A percentile compares a stretch with the other conserved stretches of the same genome.
Evolutionary conservation across 2,888 invertebrate species (phyloP).

Genomic region (Lithophane socia): DNA sequence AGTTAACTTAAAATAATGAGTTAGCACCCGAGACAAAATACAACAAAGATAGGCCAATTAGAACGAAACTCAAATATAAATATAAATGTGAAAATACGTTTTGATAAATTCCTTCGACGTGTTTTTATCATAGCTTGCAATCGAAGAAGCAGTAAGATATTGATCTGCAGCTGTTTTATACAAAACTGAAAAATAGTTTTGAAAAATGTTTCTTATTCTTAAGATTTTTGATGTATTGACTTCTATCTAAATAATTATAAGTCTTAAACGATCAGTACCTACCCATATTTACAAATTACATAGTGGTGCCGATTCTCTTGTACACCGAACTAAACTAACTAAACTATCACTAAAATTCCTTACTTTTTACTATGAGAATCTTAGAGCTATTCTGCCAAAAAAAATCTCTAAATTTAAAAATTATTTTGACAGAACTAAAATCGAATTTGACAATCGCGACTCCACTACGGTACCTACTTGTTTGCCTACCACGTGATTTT

Average conservation of each 20-base stretch:
- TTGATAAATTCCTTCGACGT: not conserved
- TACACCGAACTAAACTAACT: too few species aligned
- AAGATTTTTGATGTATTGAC: conserved; percentile 73
- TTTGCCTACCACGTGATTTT: too few species aligned
- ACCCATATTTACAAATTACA: conserved; percentile 84
- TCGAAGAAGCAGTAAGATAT: conserved; percentile 33
- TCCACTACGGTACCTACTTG: too few species aligned
- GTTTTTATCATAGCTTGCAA: conserved; percentile 8
- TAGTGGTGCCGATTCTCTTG: too few species aligned
- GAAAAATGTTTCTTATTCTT: conserved; percentile 35
- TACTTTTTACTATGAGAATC: too few species aligned
- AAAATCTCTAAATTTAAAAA: too few species aligned
- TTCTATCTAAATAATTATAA: conserved; percentile 84
- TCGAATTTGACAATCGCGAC: too few species aligned
- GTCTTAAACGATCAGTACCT: conserved; percentile 85
- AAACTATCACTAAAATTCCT: too few species aligned
- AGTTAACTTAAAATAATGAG: conserved; percentile 67
- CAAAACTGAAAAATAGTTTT: conserved; percentile 56
- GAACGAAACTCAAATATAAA: conserved; percentile 12
- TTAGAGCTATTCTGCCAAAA: too few species aligned
- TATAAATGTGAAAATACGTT: conserved; percentile 11
- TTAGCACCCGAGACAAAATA: conserved; percentile 71
- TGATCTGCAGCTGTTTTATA: conserved; percentile 39
- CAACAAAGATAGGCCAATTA: conserved; percentile 65
- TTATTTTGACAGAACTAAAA: too few species aligned